phyloP scores from a whole-genome alignment of 2,797 vertebrate genomes.

The Sebastes alutus region DNA sequence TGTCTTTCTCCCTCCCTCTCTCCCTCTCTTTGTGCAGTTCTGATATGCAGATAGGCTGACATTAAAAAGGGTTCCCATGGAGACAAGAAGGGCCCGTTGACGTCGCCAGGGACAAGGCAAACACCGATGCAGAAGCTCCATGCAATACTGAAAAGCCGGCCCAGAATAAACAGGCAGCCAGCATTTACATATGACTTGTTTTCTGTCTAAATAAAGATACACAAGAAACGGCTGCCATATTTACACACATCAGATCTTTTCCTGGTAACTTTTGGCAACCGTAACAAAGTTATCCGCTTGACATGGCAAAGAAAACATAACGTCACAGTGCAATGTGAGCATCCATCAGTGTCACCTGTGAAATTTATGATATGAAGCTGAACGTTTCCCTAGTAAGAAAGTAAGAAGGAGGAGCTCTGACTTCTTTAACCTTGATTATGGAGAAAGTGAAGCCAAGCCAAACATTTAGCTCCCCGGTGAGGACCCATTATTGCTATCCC shows the following conservation, averaged over 20 bases:
- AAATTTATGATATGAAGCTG: conserved; percentile 25
- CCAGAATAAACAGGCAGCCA: conserved; percentile 70
- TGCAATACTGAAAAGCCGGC: conserved; percentile 64
- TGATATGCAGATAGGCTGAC: conserved; percentile 87
- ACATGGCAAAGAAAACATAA: neutral
- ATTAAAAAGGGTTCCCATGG: conserved; percentile 88
- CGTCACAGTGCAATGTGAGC: conserved; percentile 19
- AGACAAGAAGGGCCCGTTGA: conserved; percentile 78
- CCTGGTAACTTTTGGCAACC: conserved; percentile 44
- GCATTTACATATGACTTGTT: conserved; percentile 75
- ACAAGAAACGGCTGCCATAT: conserved; percentile 33
- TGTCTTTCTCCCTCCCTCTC: conserved; percentile 46
- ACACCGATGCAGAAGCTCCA: conserved; percentile 66
- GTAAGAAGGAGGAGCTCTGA: conserved; percentile 12
- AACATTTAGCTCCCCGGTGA: conserved; percentile 42
- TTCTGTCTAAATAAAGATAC: conserved; percentile 61
- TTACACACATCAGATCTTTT: conserved; percentile 51
- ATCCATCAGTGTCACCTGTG: conserved; percentile 48
- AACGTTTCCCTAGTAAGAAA: conserved; percentile 10
- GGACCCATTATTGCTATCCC: conserved; percentile 36
- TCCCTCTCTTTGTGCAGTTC: conserved; percentile 76
- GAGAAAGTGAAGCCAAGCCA: conserved; percentile 35
- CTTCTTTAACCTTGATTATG: conserved; percentile 46
- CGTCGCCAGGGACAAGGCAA: conserved; percentile 77
- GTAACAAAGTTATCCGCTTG: conserved; percentile 35